phyloP scores from a whole-genome alignment of 2,888 invertebrate species.

The Synergus japonicus region DNA sequence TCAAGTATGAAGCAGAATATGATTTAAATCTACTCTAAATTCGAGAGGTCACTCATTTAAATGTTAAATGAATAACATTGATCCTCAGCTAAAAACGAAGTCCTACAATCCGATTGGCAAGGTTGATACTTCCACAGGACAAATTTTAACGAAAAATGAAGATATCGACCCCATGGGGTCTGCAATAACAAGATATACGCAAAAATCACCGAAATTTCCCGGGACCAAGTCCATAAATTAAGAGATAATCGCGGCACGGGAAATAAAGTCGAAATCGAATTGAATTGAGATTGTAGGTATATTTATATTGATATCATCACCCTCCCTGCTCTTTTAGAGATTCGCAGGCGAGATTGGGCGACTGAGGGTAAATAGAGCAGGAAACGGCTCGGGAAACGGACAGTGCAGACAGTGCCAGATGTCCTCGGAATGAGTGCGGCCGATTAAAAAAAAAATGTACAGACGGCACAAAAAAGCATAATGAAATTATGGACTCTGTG shows the following conservation, averaged over 20 bases:
- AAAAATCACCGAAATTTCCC: constrained; percentile 18
- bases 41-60: constrained; percentile 8
- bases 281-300: constrained; percentile 33
- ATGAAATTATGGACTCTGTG: neutral
- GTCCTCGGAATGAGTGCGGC: constrained; percentile 8
- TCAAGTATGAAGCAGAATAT: constrained; percentile 12
- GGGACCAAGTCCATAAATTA: constrained; percentile 20
- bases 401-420: neutral
- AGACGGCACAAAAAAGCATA: neutral
- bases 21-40: neutral
- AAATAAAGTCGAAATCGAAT: constrained; percentile 30
- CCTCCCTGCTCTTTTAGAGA: constrained; percentile 16
- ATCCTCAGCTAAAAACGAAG: neutral
- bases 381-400: neutral
- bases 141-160: constrained; percentile 30
- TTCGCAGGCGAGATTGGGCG: neutral
- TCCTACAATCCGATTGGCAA: constrained; percentile 23
- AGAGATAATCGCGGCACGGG: constrained; percentile 18
- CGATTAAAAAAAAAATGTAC: constrained; percentile 22
- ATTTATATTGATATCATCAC: constrained; percentile 39
- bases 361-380: constrained; percentile 1
- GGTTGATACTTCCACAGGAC: constrained; percentile 20
- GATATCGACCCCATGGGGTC: constrained; percentile 24
- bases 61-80: neutral
- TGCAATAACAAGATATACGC: constrained; percentile 36